A percentile compares a stretch with the other conserved stretches of the same genome.
phyloP scores from a whole-genome alignment of 2,888 invertebrate genomes.

The Endotricha flammealis region DNA sequence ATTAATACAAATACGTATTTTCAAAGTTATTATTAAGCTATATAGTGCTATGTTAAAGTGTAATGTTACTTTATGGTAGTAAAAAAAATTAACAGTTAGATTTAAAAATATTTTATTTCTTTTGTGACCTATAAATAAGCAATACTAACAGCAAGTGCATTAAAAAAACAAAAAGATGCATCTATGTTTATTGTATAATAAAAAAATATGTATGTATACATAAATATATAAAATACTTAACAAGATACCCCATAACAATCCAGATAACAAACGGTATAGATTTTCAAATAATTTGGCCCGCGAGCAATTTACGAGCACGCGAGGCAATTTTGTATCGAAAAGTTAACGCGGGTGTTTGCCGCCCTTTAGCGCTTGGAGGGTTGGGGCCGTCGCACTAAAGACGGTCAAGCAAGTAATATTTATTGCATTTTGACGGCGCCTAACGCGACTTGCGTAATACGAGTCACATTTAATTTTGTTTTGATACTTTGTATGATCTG shows the following conservation, averaged over 20 bases:
- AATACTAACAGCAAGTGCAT: too few species aligned
- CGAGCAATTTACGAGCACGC: slow-evolving; percentile 50
- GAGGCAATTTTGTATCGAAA: slow-evolving; percentile 45
- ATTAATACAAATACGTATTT: too few species aligned
- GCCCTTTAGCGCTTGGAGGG: slow-evolving; percentile 41
- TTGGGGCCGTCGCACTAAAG: slow-evolving; percentile 30
- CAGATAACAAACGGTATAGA: slow-evolving; percentile 37
- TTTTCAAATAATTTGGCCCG: slow-evolving; percentile 49
- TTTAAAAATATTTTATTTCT: too few species aligned
- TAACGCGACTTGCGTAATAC: slow-evolving; percentile 1
- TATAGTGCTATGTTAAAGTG: not conserved
- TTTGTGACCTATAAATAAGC: too few species aligned
- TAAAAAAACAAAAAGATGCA: too few species aligned
- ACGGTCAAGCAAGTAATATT: slow-evolving; percentile 40
- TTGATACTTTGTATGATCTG: too few species aligned
- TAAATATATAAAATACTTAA: slow-evolving; percentile 28
- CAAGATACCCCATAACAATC: slow-evolving; percentile 25
- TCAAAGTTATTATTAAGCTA: slow-evolving; percentile 1
- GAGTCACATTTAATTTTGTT: too few species aligned
- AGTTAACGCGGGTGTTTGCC: slow-evolving; percentile 40
- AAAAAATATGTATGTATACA: slow-evolving; percentile 5
- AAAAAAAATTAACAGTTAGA: too few species aligned
- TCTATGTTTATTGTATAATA: too few species aligned
- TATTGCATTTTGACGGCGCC: slow-evolving; percentile 23
- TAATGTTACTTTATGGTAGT: too few species aligned